A percentile compares a stretch with the other conserved stretches of the same genome.
Evolutionary conservation across 1,140 invertebrate species (phyloP).

Genomic region (Saccostrea cuccullata): DNA sequence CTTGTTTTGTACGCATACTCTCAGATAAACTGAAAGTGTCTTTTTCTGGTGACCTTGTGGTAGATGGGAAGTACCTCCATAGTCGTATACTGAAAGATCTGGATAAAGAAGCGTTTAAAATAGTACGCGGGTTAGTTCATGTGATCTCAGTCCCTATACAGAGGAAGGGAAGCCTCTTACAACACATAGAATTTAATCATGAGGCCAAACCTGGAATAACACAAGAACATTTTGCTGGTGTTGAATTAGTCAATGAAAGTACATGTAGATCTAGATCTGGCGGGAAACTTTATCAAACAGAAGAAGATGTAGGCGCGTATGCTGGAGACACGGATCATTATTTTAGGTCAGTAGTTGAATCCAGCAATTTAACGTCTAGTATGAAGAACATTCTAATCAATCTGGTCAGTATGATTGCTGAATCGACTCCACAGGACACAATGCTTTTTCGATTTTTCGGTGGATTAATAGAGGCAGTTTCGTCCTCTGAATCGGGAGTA

Average conservation of each 20-base stretch:
- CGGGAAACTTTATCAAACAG: background rate
- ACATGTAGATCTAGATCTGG: background rate
- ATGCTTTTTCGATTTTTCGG: background rate
- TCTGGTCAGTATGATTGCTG: background rate
- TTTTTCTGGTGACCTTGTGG: slow-evolving; percentile 4
- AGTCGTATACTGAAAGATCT: slow-evolving; percentile 34
- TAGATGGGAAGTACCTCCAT: slow-evolving; percentile 44
- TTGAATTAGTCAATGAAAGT: background rate
- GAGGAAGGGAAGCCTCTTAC: slow-evolving; percentile 10
- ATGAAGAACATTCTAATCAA: background rate
- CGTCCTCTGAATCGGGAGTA: background rate
- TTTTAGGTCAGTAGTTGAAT: background rate
- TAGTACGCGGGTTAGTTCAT: background rate
- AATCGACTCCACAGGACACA: too few relatives aligned
- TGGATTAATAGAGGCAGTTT: background rate
- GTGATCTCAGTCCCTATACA: background rate
- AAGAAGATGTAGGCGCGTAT: background rate
- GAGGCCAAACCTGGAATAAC: slow-evolving; percentile 32
- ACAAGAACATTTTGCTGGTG: slow-evolving; percentile 4
- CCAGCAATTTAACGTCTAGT: too few relatives aligned
- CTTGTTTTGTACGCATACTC: slow-evolving; percentile 46
- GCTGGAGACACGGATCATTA: background rate
- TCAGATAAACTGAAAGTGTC: background rate
- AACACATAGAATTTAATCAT: background rate
- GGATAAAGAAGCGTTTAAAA: slow-evolving; percentile 9